Evolutionary conservation across 2,797 vertebrate species (phyloP).

Genomic region (Onychomys leucogaster): DNA sequence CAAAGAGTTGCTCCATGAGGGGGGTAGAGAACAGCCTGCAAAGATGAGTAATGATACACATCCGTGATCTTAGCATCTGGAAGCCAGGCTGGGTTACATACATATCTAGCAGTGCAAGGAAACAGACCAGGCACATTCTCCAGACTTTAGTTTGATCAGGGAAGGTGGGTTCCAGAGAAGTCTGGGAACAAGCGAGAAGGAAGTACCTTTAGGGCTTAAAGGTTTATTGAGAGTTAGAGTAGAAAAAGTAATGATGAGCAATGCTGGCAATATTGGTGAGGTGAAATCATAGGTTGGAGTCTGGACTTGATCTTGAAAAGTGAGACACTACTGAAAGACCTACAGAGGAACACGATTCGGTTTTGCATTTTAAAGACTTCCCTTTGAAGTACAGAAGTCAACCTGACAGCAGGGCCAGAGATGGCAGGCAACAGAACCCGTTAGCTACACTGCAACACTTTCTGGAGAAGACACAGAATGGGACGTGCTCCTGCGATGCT

Average conservation of each 20-base stretch:
- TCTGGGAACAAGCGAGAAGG: not conserved
- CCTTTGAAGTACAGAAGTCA: slow-evolving; percentile 3
- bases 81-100: not conserved
- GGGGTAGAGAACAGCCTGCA: not conserved
- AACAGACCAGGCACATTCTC: not conserved
- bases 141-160: not conserved
- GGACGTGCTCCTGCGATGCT: not conserved
- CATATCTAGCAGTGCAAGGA: not conserved
- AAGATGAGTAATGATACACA: not conserved
- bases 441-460: not conserved
- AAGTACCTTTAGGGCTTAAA: not conserved
- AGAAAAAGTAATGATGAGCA: slow-evolving; percentile 11
- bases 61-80: not conserved
- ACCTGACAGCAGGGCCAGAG: not conserved
- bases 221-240: not conserved
- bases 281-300: not conserved
- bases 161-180: not conserved
- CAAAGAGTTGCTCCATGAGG: not conserved
- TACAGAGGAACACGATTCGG: not conserved
- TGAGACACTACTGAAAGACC: slow-evolving; percentile 9
- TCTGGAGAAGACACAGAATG: not conserved
- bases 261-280: not conserved
- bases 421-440: not conserved
- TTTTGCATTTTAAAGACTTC: slow-evolving; percentile 25
- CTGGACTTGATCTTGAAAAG: slow-evolving; percentile 27